Evolutionary conservation across 2,113 vertebrate genomes (phyloP), one percentile per base, ranked within the genome.

Genomic region (Platysternon megacephalum): DNA sequence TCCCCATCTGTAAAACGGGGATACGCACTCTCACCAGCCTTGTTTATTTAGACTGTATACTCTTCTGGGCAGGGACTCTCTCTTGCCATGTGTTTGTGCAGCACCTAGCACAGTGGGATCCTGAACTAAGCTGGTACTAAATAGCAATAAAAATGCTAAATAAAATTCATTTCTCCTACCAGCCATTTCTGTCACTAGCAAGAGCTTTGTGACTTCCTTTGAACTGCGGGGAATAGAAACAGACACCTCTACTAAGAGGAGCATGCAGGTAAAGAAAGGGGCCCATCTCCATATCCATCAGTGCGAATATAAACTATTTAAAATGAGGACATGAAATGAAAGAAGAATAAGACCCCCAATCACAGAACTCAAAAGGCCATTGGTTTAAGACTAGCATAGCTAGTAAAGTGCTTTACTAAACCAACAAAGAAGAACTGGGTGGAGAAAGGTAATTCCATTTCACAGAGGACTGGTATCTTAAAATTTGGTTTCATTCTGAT

Each of bases 291-390:
- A 68, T 46, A 72, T 39, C 26, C 26, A 29, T 11, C 1, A 0
- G 49, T 68, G 68, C 51, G 90, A 96, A 90, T 51, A 55, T 5
- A 90, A 93, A 79, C 74, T 79, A 96, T 81, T 93, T 87, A 96
- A 94, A 97, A 74, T 11, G 87, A 90, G 42, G 74, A 78, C 22
- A 46, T 44, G n/a, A 19, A 84, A 44, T 78, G 85, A 68, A 46
- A 68, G 44, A 94, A 89, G 58, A 4, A 1, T n/a, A 87, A 92
- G 0, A 39, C 89, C 35, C 61, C 46, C 74, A 3, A 2, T 10
- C 1, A 1, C 0, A 24, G 79, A 93, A 86, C 87, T 79, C 24
- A 85, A 91, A 86, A 85, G 28, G 8, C 13, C 28, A 46, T 21
- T 78, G 56, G 28, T 65, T 95, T 14, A 79, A 8, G 28, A 52